Conservation (phyloP, 2,888 invertebrate genomes). For the Dorcus hopei region DNA sequence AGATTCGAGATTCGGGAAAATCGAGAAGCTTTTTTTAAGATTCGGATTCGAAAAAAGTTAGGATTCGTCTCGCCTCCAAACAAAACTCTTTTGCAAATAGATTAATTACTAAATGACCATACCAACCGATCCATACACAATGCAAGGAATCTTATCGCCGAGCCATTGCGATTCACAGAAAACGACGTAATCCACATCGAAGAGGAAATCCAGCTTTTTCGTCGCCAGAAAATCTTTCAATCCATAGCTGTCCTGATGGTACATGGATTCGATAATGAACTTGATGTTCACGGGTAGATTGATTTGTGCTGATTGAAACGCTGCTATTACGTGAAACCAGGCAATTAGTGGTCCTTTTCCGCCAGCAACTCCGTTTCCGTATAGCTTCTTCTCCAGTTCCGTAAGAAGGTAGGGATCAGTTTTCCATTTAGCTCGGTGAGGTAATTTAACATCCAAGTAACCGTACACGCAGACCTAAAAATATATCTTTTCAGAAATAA, state of each 20-base stretch:
- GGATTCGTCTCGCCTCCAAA: too few species aligned
- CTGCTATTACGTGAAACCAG: conserved; percentile 48
- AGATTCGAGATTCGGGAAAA: too few species aligned
- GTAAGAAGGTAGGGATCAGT: conserved; percentile 48
- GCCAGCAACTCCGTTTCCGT: conserved; percentile 47
- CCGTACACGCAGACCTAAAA: conserved; percentile 44
- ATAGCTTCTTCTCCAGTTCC: conserved; percentile 39
- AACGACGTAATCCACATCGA: conserved; percentile 43
- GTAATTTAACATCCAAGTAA: conserved; percentile 48
- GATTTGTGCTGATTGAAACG: conserved; percentile 39
- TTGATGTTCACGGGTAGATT: conserved; percentile 49
- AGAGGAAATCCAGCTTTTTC: conserved; percentile 42
- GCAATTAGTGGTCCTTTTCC: conserved; percentile 49
- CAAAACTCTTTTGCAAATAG: too few species aligned
- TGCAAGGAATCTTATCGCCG: conserved; percentile 47
- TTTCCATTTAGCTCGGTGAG: conserved; percentile 39
- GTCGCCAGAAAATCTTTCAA: conserved; percentile 43
- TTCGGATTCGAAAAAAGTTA: too few species aligned
- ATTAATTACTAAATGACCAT: conserved; percentile 14
- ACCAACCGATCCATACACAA: conserved; percentile 49
- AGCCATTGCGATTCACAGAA: conserved; percentile 49
- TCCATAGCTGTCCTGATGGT: conserved; percentile 43
- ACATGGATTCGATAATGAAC: conserved; percentile 49
- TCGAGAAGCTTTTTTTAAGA: too few species aligned
- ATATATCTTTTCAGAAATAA: background rate